Percentiles rank a stretch among this genome's conserved stretches.
These are phyloP conservation scores for Phthorimaea operculella DNA, from an alignment of 1,140 invertebrate species.

Conservation along the genomic window DNA sequence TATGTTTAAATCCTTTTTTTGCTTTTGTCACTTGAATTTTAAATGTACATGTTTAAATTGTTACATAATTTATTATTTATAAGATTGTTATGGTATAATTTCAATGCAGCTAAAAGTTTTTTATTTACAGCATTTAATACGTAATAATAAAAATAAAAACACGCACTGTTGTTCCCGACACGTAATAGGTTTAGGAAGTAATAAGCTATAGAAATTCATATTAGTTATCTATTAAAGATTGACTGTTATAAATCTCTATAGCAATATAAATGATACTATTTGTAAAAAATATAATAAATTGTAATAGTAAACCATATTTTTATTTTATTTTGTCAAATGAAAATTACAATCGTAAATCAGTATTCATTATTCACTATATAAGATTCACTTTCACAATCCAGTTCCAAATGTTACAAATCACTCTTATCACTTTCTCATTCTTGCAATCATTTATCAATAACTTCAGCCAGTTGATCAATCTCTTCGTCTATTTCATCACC, in stretches of 20 bases:
- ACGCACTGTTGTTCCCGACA: slow-evolving; percentile 34
- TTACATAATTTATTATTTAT: slow-evolving; percentile 16
- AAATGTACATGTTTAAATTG: slow-evolving; percentile 4
- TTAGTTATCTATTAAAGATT: slow-evolving; percentile 30
- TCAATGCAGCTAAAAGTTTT: slow-evolving; percentile 10
- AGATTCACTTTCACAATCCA: neutral
- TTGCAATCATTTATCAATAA: no score
- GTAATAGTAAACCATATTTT: slow-evolving; percentile 12
- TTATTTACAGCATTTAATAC: slow-evolving; percentile 28
- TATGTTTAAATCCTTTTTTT: no score
- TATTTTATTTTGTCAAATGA: neutral
- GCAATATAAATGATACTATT: neutral
- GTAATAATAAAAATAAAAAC: slow-evolving; percentile 16
- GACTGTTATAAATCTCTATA: neutral
- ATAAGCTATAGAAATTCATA: slow-evolving; percentile 6
- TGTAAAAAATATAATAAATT: slow-evolving; percentile 16
- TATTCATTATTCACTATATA: no score
- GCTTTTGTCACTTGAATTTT: no score
- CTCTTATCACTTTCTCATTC: no score
- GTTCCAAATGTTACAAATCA: no score
- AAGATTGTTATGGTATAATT: slow-evolving; percentile 18
- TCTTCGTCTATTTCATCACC: no score
- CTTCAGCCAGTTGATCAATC: no score
- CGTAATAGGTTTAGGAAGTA: slow-evolving; percentile 21
- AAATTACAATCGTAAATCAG: no score